These are phyloP conservation scores for Copsychus sechellarum DNA, from an alignment of 2,113 vertebrate species.

Conservation along the genomic window DNA sequence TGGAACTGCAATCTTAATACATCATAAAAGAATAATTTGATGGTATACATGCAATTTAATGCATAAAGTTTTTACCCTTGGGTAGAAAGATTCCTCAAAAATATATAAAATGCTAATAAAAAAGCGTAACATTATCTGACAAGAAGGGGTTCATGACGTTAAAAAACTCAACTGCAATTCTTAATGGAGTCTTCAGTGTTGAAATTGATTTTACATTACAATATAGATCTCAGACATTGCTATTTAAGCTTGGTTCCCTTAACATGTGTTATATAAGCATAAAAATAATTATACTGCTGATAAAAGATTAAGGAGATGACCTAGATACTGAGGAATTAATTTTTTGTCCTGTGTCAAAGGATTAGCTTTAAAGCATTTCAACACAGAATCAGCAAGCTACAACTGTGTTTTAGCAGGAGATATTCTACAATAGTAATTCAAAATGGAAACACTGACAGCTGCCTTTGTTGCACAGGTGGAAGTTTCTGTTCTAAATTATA, in stretches of 20 bases:
- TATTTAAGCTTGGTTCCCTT: neutral
- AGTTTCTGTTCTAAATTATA: neutral
- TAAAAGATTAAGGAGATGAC: neutral
- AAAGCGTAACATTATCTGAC: neutral
- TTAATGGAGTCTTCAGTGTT: neutral
- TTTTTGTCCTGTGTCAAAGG: neutral
- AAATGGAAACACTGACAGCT: neutral
- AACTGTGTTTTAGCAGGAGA: neutral
- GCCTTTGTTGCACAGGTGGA: neutral
- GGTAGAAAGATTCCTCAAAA: neutral
- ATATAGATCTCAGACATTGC: neutral
- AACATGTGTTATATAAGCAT: neutral
- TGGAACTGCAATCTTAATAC: neutral
- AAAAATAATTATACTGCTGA: neutral
- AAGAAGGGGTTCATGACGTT: neutral
- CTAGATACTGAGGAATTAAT: neutral
- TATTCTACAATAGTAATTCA: neutral
- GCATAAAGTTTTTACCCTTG: neutral
- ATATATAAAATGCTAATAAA: neutral
- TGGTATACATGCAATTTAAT: neutral
- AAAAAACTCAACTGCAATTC: neutral
- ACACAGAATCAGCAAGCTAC: neutral
- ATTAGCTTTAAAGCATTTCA: neutral
- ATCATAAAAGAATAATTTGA: neutral
- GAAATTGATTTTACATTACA: neutral